Percentiles rank a stretch among this genome's conserved stretches.
Conservation (phyloP, 1,140 invertebrate genomes). For the Drosophila parvula region DNA sequence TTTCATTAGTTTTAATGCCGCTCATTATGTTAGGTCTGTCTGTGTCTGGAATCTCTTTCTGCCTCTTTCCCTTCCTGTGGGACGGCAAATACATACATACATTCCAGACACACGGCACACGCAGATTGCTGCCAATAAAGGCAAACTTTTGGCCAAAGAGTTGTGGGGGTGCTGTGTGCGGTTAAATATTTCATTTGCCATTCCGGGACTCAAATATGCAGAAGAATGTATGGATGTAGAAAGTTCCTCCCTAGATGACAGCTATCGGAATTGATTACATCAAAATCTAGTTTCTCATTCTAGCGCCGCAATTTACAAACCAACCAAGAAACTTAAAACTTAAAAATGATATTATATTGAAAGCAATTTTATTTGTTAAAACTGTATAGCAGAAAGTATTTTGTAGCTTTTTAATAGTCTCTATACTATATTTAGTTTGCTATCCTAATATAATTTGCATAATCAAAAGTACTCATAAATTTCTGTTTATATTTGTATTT, state of each 20-base stretch:
- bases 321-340: not conserved
- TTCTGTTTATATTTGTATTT: constrained; percentile 16
- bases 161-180: constrained; percentile 13
- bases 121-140: constrained; percentile 54
- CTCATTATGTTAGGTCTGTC: constrained; percentile 69
- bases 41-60: constrained; percentile 44
- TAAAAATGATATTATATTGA: too few relatives aligned
- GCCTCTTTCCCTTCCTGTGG: constrained; percentile 21
- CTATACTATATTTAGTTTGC: constrained; percentile 23
- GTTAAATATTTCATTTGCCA: constrained; percentile 44
- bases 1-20: constrained; percentile 80
- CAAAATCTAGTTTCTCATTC: not conserved
- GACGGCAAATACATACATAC: constrained; percentile 7
- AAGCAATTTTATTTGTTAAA: not conserved
- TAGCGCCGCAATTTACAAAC: not conserved
- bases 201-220: constrained; percentile 22
- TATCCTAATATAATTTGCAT: not conserved
- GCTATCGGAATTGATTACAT: constrained; percentile 7
- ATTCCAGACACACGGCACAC: constrained; percentile 22
- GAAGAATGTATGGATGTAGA: constrained; percentile 21
- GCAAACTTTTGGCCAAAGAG: constrained; percentile 34
- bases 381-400: too few relatives aligned
- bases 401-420: not conserved
- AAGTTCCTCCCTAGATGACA: constrained; percentile 13
- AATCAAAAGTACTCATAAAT: not conserved